A percentile compares a stretch with the other conserved stretches of the same genome.
Conservation (phyloP, 2,113 vertebrate species). For the Sylvilagus bachmani region DNA sequence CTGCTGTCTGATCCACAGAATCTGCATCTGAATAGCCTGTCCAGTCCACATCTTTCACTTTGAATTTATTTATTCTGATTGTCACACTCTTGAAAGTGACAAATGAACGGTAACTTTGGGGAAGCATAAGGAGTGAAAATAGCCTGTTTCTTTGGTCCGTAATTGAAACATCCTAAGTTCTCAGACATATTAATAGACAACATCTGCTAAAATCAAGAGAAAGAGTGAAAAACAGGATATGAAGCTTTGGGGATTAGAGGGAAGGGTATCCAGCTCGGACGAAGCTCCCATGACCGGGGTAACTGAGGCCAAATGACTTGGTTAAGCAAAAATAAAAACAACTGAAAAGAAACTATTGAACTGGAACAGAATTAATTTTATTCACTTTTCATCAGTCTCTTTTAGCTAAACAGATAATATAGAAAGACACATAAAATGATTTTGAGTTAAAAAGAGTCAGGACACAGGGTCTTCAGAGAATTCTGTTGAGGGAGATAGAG, state of each 20-base stretch:
- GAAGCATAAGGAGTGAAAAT: slow-evolving; percentile 56
- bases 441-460: not conserved
- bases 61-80: slow-evolving; percentile 26
- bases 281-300: slow-evolving; percentile 63
- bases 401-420: slow-evolving; percentile 40
- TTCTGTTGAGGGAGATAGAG: not conserved
- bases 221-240: slow-evolving; percentile 81
- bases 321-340: slow-evolving; percentile 73
- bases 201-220: slow-evolving; percentile 82
- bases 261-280: slow-evolving; percentile 61
- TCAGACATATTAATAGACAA: slow-evolving; percentile 81
- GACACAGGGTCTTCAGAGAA: not conserved
- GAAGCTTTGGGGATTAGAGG: slow-evolving; percentile 71
- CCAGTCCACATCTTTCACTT: not conserved
- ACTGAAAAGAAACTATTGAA: slow-evolving; percentile 45
- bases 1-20: not conserved
- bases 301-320: slow-evolving; percentile 64
- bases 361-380: slow-evolving; percentile 39
- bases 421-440: slow-evolving; percentile 49
- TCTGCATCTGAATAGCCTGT: not conserved
- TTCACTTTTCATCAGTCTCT: slow-evolving; percentile 55
- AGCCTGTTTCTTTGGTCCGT: slow-evolving; percentile 67
- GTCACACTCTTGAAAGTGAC: not conserved
- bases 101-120: slow-evolving; percentile 9
- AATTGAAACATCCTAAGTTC: slow-evolving; percentile 66